Base-by-base conservation (phyloP, 2,888 invertebrate species). In the Eilema sororculum region DNA sequence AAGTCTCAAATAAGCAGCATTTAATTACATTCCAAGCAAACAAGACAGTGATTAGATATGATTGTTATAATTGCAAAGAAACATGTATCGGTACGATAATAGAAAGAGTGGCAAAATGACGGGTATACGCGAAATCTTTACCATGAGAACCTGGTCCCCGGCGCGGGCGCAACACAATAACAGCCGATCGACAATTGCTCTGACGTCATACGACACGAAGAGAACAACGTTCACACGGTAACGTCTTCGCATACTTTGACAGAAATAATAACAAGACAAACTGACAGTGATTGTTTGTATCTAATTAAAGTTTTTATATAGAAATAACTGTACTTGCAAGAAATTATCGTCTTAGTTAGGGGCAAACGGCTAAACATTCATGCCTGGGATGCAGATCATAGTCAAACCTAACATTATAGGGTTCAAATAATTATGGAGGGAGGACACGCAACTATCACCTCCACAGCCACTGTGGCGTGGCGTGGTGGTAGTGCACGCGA, bases 131-230 rank as follows among this genome's bases (percentile, higher is more conserved):
- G 91, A 93, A 92, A 88, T 84, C 83, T 80, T 82, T 77, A 77
- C 79, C 90, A 90, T 91, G 92, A 90, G 92, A 92, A 92, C 86
- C 79, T 70, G 82, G 77, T 74, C 76, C 65, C 62, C 68, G 62
- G 58, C 69, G 69, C 68, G 79, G 78, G 82, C 79, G 79, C 84
- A 84, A 78, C 81, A 79, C 82, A 85, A 86, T 84, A 83, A 82
- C 85, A 84, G 78, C 78, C 87, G 86, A 89, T 90, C 89, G 90
- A 89, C 91, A 91, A 91, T 89, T 88, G 90, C 86, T 84, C 82
- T 89, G 90, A 89, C 91, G 89, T 87, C 87, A 87, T 87, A 87
- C 87, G 86, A 90, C 92, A 91, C 91, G 92, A 90, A 90, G 85
- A 85, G 83, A 81, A 79, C 79, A 75, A 83, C 82, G 86, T 93